Percentiles rank a stretch among this genome's conserved stretches.
phyloP scores from a whole-genome alignment of 2,797 vertebrate species.

The Sylvia borin region DNA sequence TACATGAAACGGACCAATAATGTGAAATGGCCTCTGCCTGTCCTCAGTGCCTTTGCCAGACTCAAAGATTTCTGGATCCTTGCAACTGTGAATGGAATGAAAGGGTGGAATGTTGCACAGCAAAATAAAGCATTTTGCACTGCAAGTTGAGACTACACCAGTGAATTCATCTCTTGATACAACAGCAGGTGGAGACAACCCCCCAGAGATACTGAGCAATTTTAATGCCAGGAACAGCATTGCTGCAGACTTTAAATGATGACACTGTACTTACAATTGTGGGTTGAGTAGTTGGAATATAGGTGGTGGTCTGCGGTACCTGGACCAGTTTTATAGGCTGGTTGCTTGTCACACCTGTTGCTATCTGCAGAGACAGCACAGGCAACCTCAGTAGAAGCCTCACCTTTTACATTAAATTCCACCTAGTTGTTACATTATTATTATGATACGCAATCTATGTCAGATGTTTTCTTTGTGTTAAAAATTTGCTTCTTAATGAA shows the following conservation, averaged over 20 bases:
- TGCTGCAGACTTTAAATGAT: slow-evolving; percentile 44
- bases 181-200: slow-evolving; percentile 42
- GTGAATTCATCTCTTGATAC: slow-evolving; percentile 66
- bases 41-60: background rate
- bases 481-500: slow-evolving; percentile 32
- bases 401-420: slow-evolving; percentile 64
- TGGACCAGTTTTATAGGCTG: slow-evolving; percentile 76
- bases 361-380: slow-evolving; percentile 80
- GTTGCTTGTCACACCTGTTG: slow-evolving; percentile 76
- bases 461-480: background rate
- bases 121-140: slow-evolving; percentile 63
- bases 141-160: slow-evolving; percentile 48
- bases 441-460: background rate
- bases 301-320: slow-evolving; percentile 73
- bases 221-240: slow-evolving; percentile 47
- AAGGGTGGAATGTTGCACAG: slow-evolving; percentile 62
- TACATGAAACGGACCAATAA: background rate
- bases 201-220: slow-evolving; percentile 55
- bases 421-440: slow-evolving; percentile 39
- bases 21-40: background rate
- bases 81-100: background rate
- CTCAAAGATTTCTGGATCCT: background rate
- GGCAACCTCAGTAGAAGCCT: slow-evolving; percentile 74
- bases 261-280: slow-evolving; percentile 76
- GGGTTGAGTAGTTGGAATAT: slow-evolving; percentile 74